Evolutionary conservation across 2,113 vertebrate genomes (phyloP), one percentile per base, ranked within the genome.

Genomic region (Perognathus longimembris): DNA sequence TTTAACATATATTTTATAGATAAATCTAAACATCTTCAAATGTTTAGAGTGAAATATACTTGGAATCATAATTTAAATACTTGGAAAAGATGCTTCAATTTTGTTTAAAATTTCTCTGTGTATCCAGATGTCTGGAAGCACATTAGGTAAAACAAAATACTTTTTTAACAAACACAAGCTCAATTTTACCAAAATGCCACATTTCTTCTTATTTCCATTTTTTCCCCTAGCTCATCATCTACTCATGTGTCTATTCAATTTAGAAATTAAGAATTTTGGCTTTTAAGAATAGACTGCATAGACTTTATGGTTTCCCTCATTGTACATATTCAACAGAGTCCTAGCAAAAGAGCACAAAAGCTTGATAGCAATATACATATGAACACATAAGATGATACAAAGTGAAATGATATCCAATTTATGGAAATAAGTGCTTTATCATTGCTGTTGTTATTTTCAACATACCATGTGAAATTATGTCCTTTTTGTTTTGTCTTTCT

Each of bases 81-180:
- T 92, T 90, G 79, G 42, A 92, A 95, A 59, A 91, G 57, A 95
- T 90, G 88, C 82, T 96, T 54, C 90, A 96, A 90, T 94, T 94
- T 94, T 82, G 71, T 78, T 89, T 84, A 95, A 91, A 34, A 75
- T 64, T 85, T 85, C 90, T 36, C 26, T 92, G 71, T 84, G 81
- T 71, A 90, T 90, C 90, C 93, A 95, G 93, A 88, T 95, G 90
- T 96, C 83, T 97, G 95, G 93, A 74, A 96, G 73, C 54, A 73
- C 50, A 83, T 71, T 45, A 94, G 95, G 90, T 85, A 94, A 96
- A 95, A 95, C 85, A 95, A 90, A 93, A 84, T 67, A 69, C 34
- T 95, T 57, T 80, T 66, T 88, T 90, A 96, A 96, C 96, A 95
- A 94, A 95, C 82, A 94, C 94, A 83, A 92, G 95, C 92, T 95